Percentiles rank a stretch among this genome's conserved stretches.
These are phyloP conservation scores for Ormyrus rosae DNA, from an alignment of 2,888 invertebrate genomes.

Conservation along the genomic window DNA sequence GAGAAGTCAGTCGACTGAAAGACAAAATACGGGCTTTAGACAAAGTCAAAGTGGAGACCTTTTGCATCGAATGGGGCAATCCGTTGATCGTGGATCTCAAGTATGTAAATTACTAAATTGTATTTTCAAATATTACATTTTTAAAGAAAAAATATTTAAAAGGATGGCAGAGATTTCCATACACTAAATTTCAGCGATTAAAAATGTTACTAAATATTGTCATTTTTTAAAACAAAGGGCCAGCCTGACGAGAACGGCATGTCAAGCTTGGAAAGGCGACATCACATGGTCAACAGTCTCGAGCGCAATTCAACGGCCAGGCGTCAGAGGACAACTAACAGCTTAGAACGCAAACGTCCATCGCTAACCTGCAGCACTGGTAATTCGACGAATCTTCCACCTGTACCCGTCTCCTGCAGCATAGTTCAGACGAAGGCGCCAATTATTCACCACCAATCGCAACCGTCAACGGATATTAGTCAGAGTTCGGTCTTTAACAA, in stretches of 20 bases:
- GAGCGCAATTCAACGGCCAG: conserved; percentile 73
- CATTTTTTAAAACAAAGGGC: conserved; percentile 60
- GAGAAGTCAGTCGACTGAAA: conserved; percentile 72
- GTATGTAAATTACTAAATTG: conserved; percentile 59
- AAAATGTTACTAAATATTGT: not conserved
- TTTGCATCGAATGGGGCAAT: conserved; percentile 72
- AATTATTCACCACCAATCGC: conserved; percentile 67
- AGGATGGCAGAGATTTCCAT: not conserved
- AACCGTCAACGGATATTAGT: conserved; percentile 65
- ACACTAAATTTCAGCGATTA: not conserved
- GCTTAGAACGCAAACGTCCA: conserved; percentile 72
- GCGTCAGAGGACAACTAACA: conserved; percentile 72
- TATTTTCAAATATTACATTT: not conserved
- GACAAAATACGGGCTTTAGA: conserved; percentile 68
- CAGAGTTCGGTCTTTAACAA: conserved; percentile 66
- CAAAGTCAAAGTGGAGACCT: conserved; percentile 74
- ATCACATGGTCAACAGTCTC: conserved; percentile 73
- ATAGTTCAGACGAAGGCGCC: conserved; percentile 71
- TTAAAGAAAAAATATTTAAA: not conserved
- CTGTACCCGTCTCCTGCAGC: conserved; percentile 72
- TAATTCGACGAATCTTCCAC: conserved; percentile 71
- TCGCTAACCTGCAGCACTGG: conserved; percentile 66
- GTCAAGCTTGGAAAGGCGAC: conserved; percentile 71
- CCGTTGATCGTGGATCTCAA: conserved; percentile 70
- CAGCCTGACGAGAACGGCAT: conserved; percentile 66